Conservation (phyloP, 2,113 vertebrate species). For the Grammomys surdaster region DNA sequence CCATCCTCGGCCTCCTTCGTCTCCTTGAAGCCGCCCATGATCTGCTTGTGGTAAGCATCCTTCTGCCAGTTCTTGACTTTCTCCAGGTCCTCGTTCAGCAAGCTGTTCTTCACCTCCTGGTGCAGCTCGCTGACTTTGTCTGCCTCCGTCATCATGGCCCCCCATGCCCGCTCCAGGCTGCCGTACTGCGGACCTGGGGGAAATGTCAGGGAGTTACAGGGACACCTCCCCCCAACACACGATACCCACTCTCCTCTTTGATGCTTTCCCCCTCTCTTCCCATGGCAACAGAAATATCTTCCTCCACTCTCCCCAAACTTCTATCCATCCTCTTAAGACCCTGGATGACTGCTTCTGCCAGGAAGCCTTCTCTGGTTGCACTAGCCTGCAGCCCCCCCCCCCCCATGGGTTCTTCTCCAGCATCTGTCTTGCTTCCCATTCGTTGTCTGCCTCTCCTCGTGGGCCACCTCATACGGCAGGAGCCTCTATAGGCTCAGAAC, state of each 20-base stretch:
- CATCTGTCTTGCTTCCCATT: background rate
- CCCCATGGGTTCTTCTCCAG: background rate
- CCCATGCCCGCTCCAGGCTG: conserved; percentile 96
- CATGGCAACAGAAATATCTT: background rate
- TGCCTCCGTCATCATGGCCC: conserved; percentile 96
- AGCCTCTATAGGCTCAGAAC: background rate
- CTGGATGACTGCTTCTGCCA: background rate
- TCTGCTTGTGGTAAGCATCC: conserved; percentile 98
- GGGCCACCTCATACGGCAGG: background rate
- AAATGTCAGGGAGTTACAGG: background rate
- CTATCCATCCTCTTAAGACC: background rate
- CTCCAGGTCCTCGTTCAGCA: conserved; percentile 95
- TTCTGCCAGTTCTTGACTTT: conserved; percentile 99
- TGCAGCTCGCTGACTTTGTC: conserved; percentile 98
- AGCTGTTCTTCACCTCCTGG: conserved; percentile 96
- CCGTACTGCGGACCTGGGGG: conserved; percentile 97
- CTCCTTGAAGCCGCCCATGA: conserved; percentile 99
- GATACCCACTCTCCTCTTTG: background rate
- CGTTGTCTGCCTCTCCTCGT: background rate
- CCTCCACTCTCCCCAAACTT: background rate
- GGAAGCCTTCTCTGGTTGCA: background rate
- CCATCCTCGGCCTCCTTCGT: conserved; percentile 98
- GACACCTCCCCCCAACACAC: background rate
- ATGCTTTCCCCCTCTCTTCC: background rate
- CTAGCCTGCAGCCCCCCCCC: background rate